These are phyloP conservation scores for Pseudonaja textilis DNA, from an alignment of 2,113 vertebrate genomes.

Conservation along the genomic window DNA sequence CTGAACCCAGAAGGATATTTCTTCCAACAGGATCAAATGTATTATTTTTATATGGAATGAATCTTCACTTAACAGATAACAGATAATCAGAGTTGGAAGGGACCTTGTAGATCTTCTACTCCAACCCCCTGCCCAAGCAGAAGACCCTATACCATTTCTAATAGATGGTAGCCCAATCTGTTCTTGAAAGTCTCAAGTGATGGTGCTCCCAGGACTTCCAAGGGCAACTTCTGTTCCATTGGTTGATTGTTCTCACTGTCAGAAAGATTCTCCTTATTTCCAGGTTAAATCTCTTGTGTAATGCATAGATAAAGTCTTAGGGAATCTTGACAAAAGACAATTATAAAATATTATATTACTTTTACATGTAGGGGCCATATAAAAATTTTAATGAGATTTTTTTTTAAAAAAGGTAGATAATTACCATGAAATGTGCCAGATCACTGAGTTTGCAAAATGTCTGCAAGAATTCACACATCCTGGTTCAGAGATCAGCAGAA, in stretches of 20 bases:
- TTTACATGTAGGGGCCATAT: not conserved
- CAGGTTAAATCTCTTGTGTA: not conserved
- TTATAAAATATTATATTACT: not conserved
- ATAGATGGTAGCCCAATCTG: too few relatives aligned
- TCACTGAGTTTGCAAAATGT: not conserved
- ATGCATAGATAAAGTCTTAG: not conserved
- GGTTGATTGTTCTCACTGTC: too few relatives aligned
- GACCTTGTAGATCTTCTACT: too few relatives aligned
- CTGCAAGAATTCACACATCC: not conserved
- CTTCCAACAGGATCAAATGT: too few relatives aligned
- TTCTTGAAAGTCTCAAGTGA: too few relatives aligned
- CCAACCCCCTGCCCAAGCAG: too few relatives aligned
- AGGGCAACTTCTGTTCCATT: too few relatives aligned
- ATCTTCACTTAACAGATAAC: not conserved
- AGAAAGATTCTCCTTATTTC: too few relatives aligned
- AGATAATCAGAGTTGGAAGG: too few relatives aligned
- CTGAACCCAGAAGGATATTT: too few relatives aligned
- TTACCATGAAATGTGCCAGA: not conserved
- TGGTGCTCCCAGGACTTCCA: too few relatives aligned
- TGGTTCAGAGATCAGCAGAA: not conserved
- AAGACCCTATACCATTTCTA: too few relatives aligned
- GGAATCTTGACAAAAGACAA: not conserved
- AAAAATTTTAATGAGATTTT: not conserved
- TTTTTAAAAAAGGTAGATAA: not conserved
- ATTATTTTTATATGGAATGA: not conserved